phyloP scores from a whole-genome alignment of 2,797 vertebrate genomes.

The Enoplosus armatus region DNA sequence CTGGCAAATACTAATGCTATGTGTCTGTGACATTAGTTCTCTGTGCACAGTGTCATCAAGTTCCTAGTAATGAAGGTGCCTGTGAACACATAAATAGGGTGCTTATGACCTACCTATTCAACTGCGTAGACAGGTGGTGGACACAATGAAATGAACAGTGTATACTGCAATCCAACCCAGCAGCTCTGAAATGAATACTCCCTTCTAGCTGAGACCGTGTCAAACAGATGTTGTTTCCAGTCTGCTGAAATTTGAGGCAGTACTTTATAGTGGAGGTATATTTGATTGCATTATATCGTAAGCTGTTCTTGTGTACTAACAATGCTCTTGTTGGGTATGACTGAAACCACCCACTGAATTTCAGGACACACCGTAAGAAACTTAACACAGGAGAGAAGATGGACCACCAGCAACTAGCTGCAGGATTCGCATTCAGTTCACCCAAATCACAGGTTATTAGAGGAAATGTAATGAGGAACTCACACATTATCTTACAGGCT shows the following conservation, averaged over 20 bases:
- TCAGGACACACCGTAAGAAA: neutral
- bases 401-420: neutral
- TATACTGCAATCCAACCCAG: constrained; percentile 1
- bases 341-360: neutral
- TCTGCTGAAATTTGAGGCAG: constrained; percentile 4
- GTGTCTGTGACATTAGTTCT: neutral
- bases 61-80: neutral
- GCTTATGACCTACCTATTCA: neutral
- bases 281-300: neutral
- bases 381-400: neutral
- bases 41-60: neutral
- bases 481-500: neutral
- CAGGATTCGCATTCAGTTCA: neutral
- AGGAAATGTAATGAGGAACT: constrained; percentile 7
- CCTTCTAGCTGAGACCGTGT: neutral
- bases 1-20: neutral
- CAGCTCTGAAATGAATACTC: constrained; percentile 4
- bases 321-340: neutral
- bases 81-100: constrained; percentile 1
- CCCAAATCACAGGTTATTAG: neutral
- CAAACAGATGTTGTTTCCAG: neutral
- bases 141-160: neutral
- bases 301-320: neutral
- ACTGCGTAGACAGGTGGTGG: constrained; percentile 1
- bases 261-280: neutral